Percentiles rank a stretch among this genome's conserved stretches.
These are phyloP conservation scores for Gerris lacustris DNA, from an alignment of 2,888 invertebrate species.

Conservation along the genomic window DNA sequence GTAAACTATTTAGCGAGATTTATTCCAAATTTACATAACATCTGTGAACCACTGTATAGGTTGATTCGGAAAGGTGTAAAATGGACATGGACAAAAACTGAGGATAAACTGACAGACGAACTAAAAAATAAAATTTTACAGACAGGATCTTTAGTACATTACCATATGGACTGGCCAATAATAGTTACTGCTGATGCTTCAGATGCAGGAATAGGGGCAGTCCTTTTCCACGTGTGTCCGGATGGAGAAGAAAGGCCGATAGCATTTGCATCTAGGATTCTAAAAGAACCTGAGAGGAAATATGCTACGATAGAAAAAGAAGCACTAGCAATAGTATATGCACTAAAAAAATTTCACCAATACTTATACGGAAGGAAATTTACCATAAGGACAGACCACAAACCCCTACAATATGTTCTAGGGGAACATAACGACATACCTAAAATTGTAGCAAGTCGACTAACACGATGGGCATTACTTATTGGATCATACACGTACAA, in stretches of 20 bases:
- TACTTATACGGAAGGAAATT: constrained; percentile 18
- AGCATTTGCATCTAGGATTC: constrained; percentile 16
- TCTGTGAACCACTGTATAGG: constrained; percentile 15
- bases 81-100: constrained; percentile 19
- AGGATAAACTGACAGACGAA: constrained; percentile 11
- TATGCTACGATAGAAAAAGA: constrained; percentile 20
- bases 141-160: constrained; percentile 13
- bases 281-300: constrained; percentile 4
- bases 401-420: constrained; percentile 15
- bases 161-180: constrained; percentile 6
- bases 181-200: constrained; percentile 19
- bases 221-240: constrained; percentile 16
- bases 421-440: constrained; percentile 21
- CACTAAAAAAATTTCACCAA: too few species aligned
- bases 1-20: constrained; percentile 22
- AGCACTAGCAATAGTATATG: constrained; percentile 16
- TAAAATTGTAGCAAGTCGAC: constrained; percentile 22
- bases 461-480: constrained; percentile 20
- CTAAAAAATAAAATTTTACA: constrained; percentile 14
- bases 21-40: constrained; percentile 16
- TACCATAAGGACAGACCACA: constrained; percentile 19
- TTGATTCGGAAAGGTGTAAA: constrained; percentile 15
- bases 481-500: constrained; percentile 19
- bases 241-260: constrained; percentile 16
- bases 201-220: constrained; percentile 16